Evolutionary conservation across 2,888 invertebrate species (phyloP).

Genomic region (Archaeoteleia sp.): DNA sequence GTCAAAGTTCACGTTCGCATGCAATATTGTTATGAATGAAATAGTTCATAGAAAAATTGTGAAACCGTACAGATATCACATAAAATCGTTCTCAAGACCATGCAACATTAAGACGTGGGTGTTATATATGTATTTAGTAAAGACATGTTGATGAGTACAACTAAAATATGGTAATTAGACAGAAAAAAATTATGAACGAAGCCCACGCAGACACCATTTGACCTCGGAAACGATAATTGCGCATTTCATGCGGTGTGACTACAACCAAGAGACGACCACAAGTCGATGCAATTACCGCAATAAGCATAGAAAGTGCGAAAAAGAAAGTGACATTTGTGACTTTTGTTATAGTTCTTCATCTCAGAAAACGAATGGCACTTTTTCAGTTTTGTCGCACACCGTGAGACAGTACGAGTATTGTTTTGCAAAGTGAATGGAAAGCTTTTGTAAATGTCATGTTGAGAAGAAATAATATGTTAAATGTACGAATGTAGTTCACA

Average conservation of each 20-base stretch:
- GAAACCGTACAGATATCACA: not conserved
- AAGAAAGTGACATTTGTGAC: conserved; percentile 11
- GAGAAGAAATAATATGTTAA: too few species aligned
- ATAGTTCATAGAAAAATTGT: conserved; percentile 9
- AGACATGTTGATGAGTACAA: not conserved
- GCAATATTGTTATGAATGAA: conserved; percentile 2
- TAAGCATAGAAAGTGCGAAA: conserved; percentile 20
- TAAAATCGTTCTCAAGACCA: not conserved
- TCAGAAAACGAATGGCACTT: conserved; percentile 7
- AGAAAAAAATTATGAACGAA: not conserved
- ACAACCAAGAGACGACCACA: not conserved
- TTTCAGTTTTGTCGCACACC: conserved; percentile 16
- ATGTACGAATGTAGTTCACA: too few species aligned
- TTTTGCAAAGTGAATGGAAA: not conserved
- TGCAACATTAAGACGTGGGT: not conserved
- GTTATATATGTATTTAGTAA: not conserved
- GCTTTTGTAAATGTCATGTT: too few species aligned
- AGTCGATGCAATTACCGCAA: conserved; percentile 11
- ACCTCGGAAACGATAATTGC: not conserved
- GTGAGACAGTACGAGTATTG: conserved; percentile 8
- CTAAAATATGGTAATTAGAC: conserved; percentile 10
- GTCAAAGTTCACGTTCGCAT: conserved; percentile 2
- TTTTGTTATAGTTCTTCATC: conserved; percentile 1
- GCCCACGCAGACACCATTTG: conserved; percentile 4
- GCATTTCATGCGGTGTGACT: not conserved